Conservation (phyloP, 2,797 vertebrate genomes). For the Synaphobranchus kaupii region DNA sequence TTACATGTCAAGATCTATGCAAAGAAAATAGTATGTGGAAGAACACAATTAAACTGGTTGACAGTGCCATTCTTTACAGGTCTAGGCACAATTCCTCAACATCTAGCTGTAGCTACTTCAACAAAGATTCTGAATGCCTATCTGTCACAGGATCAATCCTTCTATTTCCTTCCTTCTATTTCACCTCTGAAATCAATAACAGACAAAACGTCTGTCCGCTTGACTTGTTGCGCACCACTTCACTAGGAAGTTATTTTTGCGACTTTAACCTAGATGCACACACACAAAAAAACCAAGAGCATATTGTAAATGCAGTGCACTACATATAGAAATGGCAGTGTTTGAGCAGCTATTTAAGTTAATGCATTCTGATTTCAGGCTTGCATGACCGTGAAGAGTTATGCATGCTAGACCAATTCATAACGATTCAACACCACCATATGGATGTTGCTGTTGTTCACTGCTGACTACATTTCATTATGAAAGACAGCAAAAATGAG, state of each 20-base stretch:
- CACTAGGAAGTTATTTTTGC: not conserved
- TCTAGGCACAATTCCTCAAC: constrained; percentile 50
- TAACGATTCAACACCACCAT: not conserved
- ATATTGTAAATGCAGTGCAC: not conserved
- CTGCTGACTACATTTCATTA: not conserved
- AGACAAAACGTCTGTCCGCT: constrained; percentile 10
- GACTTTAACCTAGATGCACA: not conserved
- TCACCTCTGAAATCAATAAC: constrained; percentile 26
- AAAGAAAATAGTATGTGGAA: constrained; percentile 62
- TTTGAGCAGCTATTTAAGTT: not conserved
- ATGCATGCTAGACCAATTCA: not conserved
- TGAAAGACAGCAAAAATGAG: not conserved
- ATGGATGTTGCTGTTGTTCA: not conserved
- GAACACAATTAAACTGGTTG: constrained; percentile 56
- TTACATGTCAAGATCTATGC: constrained; percentile 68
- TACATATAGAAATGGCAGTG: not conserved
- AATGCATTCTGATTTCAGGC: not conserved
- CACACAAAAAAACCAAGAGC: not conserved
- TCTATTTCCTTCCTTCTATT: constrained; percentile 29
- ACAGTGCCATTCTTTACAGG: constrained; percentile 61
- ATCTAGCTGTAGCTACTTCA: constrained; percentile 36
- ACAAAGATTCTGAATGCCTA: constrained; percentile 29
- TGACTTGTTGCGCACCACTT: not conserved
- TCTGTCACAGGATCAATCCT: constrained; percentile 36
- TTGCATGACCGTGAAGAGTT: not conserved